Conservation (phyloP, 2,797 vertebrate species). For the Notoglanidium macrostoma region DNA sequence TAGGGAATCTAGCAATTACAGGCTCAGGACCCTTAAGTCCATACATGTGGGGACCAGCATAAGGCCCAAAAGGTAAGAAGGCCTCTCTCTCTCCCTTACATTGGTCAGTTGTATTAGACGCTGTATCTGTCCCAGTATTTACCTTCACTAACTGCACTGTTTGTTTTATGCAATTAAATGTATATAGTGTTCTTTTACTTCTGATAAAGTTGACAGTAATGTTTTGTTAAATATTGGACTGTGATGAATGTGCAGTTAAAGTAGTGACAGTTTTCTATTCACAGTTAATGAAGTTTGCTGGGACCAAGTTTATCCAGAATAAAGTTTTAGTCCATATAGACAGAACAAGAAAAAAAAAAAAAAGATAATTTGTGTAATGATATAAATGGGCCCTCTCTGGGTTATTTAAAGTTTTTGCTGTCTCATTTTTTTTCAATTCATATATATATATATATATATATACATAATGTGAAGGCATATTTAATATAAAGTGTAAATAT, state of each 20-base stretch:
- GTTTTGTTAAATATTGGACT: conserved; percentile 28
- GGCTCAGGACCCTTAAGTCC: conserved; percentile 22
- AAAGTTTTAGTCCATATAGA: background rate
- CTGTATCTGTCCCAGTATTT: conserved; percentile 17
- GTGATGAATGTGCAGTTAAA: background rate
- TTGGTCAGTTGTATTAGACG: background rate
- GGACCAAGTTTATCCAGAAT: background rate
- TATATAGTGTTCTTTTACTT: background rate
- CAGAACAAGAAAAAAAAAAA: background rate
- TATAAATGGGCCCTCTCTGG: background rate
- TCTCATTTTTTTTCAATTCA: background rate
- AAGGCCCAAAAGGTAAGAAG: conserved; percentile 53
- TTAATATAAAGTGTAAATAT: background rate
- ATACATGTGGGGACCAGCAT: conserved; percentile 48
- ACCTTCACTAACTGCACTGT: background rate
- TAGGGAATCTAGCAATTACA: conserved; percentile 43
- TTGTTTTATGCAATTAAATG: conserved; percentile 8
- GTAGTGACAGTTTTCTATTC: background rate
- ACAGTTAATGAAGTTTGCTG: background rate
- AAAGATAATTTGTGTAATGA: background rate
- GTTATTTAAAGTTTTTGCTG: background rate
- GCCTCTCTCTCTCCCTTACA: background rate
- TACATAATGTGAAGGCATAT: background rate
- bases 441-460: background rate
- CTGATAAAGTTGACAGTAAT: conserved; percentile 9